Evolutionary conservation across 2,113 vertebrate species (phyloP).

Genomic region (Ranitomeya imitator): DNA sequence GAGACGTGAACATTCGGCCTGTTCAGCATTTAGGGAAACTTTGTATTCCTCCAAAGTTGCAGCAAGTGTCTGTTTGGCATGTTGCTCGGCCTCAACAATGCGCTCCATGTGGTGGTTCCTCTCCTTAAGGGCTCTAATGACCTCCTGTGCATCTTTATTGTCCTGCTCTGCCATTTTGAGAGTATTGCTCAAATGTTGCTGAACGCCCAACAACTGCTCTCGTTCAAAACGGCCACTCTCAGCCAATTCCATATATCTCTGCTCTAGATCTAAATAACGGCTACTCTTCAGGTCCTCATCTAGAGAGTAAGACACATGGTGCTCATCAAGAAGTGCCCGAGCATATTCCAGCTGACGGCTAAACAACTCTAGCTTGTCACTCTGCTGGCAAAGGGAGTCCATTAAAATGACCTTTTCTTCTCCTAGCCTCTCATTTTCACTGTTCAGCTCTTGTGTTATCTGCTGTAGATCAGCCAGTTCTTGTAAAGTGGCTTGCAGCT

Average conservation of each 20-base stretch:
- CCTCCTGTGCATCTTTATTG: slow-evolving; percentile 91
- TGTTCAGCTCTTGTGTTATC: slow-evolving; percentile 91
- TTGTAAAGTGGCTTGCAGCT: slow-evolving; percentile 92
- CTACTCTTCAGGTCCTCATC: slow-evolving; percentile 93
- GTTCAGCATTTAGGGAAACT: slow-evolving; percentile 79
- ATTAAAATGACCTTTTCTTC: slow-evolving; percentile 93
- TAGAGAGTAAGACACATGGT: slow-evolving; percentile 82
- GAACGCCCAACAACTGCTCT: slow-evolving; percentile 92
- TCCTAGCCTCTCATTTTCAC: slow-evolving; percentile 91
- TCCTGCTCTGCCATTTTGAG: slow-evolving; percentile 96
- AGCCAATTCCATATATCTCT: slow-evolving; percentile 86
- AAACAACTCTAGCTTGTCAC: slow-evolving; percentile 88
- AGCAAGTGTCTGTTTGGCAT: slow-evolving; percentile 76
- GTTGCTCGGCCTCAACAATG: slow-evolving; percentile 86
- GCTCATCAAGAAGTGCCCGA: slow-evolving; percentile 86
- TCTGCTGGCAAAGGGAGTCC: slow-evolving; percentile 94
- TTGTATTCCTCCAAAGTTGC: slow-evolving; percentile 86
- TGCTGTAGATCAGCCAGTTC: slow-evolving; percentile 93
- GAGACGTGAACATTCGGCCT: slow-evolving; percentile 86
- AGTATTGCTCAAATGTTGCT: slow-evolving; percentile 94
- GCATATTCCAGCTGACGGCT: slow-evolving; percentile 89
- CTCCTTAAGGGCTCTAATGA: slow-evolving; percentile 89
- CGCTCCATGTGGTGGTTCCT: slow-evolving; percentile 93
- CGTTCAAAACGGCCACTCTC: slow-evolving; percentile 91
- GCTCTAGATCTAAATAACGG: slow-evolving; percentile 93